These are phyloP conservation scores for Heliconius cydno DNA, from an alignment of 2,888 invertebrate genomes.

Conservation along the genomic window DNA sequence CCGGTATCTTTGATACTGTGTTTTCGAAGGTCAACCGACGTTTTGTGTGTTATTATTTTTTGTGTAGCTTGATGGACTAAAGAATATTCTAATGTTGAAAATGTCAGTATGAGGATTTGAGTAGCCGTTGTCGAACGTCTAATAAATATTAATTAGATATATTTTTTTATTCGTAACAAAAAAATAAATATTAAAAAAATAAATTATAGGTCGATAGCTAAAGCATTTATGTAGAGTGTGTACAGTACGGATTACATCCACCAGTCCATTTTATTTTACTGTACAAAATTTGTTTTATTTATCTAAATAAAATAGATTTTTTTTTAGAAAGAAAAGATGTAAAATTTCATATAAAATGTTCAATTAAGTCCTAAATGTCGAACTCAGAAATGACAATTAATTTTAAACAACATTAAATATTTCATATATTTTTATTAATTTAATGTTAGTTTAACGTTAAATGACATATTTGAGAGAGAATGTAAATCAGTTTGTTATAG, in stretches of 20 bases:
- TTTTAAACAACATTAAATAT: not conserved
- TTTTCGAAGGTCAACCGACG: too few species aligned
- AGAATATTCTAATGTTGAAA: too few species aligned
- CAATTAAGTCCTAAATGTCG: not conserved
- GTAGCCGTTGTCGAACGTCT: too few species aligned
- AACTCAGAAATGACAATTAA: not conserved
- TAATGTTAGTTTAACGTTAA: not conserved
- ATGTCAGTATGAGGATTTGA: too few species aligned
- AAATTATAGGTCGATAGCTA: slow-evolving; percentile 4
- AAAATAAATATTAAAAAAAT: too few species aligned
- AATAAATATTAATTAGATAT: too few species aligned
- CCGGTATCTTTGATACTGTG: too few species aligned
- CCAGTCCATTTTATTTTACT: not conserved
- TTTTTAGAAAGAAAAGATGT: not conserved
- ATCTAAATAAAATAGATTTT: not conserved
- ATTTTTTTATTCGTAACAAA: too few species aligned
- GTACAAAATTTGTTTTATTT: not conserved
- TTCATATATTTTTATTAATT: not conserved
- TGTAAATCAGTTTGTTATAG: not conserved
- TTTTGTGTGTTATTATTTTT: too few species aligned
- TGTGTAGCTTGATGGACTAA: too few species aligned
- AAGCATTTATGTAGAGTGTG: not conserved
- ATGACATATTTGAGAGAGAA: not conserved
- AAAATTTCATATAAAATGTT: slow-evolving; percentile 2
- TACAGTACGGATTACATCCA: not conserved